Evolutionary conservation across 2,797 vertebrate species (phyloP).

Genomic region (Cephalopachus bancanus): DNA sequence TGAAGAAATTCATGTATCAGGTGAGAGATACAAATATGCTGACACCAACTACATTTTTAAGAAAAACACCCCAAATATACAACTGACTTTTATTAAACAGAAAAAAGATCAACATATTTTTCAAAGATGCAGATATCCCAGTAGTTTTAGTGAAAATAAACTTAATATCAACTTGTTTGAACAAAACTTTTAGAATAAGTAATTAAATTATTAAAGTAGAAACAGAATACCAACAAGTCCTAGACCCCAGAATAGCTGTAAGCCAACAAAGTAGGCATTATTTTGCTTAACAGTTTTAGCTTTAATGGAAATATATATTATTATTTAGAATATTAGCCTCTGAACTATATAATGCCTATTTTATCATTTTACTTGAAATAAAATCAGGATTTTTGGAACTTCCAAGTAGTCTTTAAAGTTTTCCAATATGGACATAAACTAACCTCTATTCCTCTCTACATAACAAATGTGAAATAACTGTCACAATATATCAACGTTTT

Average conservation of each 20-base stretch:
- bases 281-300: conserved; percentile 69
- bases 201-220: conserved; percentile 64
- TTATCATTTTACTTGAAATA: conserved; percentile 78
- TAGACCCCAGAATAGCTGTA: conserved; percentile 24
- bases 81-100: conserved; percentile 87
- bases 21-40: background rate
- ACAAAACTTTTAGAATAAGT: conserved; percentile 69
- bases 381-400: conserved; percentile 80
- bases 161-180: conserved; percentile 68
- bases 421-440: conserved; percentile 70
- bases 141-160: conserved; percentile 79
- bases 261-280: conserved; percentile 44
- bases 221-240: conserved; percentile 33
- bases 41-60: conserved; percentile 65
- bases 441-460: conserved; percentile 69
- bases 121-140: conserved; percentile 77
- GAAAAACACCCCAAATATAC: conserved; percentile 80
- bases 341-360: conserved; percentile 73
- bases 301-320: conserved; percentile 77
- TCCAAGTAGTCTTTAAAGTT: conserved; percentile 80
- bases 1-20: background rate
- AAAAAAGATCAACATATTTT: conserved; percentile 82
- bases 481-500: conserved; percentile 73
- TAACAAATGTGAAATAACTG: conserved; percentile 79
- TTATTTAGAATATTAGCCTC: conserved; percentile 83